Conservation (phyloP, 2,888 invertebrate genomes). For the Callimorpha dominula region DNA sequence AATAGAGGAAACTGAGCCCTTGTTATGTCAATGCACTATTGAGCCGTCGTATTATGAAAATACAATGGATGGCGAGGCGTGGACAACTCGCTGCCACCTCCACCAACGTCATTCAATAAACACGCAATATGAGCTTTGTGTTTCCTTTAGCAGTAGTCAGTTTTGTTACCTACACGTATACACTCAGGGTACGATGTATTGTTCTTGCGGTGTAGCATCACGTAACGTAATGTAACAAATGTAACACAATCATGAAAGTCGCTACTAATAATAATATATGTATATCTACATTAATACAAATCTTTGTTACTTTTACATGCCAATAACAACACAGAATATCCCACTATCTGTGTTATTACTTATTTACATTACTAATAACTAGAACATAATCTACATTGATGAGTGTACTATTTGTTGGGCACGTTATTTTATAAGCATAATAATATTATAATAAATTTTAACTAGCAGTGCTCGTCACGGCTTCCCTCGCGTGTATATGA, state of each 20-base stretch:
- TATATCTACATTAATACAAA: not conserved
- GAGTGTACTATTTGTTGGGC: too few relatives aligned
- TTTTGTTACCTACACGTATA: conserved; percentile 37
- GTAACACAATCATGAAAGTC: conserved; percentile 29
- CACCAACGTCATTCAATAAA: conserved; percentile 47
- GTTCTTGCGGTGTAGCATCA: conserved; percentile 38
- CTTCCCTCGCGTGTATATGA: too few relatives aligned
- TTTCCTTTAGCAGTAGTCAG: conserved; percentile 45
- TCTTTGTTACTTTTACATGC: conserved; percentile 1
- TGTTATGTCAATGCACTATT: conserved; percentile 54
- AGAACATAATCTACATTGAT: too few relatives aligned
- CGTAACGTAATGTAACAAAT: conserved; percentile 34
- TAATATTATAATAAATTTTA: too few relatives aligned
- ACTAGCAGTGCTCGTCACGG: too few relatives aligned
- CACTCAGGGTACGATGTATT: conserved; percentile 44
- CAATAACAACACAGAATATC: not conserved
- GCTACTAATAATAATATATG: conserved; percentile 10
- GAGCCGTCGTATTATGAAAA: conserved; percentile 52
- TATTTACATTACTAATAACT: not conserved
- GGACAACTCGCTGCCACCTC: conserved; percentile 26
- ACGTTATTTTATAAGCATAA: too few relatives aligned
- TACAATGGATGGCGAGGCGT: conserved; percentile 46
- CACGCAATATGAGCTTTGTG: conserved; percentile 48
- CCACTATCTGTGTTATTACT: not conserved
- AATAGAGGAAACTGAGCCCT: conserved; percentile 44